Conservation (phyloP, 2,888 invertebrate species). For the Panzeria rudis region DNA sequence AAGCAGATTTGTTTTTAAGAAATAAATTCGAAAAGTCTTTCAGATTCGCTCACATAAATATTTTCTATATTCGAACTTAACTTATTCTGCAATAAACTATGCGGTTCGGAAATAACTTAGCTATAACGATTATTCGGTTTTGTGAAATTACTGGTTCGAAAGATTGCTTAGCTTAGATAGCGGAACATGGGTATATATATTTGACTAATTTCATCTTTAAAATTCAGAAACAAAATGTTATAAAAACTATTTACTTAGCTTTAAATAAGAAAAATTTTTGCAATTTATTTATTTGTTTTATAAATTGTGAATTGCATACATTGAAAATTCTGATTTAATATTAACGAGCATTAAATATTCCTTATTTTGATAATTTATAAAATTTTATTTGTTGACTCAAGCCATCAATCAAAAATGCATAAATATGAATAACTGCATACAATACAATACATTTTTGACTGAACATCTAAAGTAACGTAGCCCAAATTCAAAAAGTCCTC, state of each 20-base stretch:
- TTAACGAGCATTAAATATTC: conserved; percentile 32
- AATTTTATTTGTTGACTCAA: conserved; percentile 15
- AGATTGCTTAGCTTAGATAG: no score
- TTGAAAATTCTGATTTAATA: conserved; percentile 32
- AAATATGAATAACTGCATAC: conserved; percentile 20
- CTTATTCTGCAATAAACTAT: no score
- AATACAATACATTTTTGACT: background rate
- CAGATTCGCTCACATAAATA: no score
- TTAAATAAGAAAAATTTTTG: background rate
- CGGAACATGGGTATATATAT: no score
- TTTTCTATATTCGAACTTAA: no score
- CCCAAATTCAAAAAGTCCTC: background rate
- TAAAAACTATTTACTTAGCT: conserved; percentile 1
- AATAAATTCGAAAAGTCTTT: no score
- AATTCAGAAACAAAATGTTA: no score
- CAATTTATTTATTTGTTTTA: background rate
- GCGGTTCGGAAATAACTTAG: no score
- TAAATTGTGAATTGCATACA: background rate
- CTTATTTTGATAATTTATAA: conserved; percentile 16
- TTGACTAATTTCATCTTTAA: no score
- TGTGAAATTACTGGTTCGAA: no score
- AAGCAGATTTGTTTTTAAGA: no score
- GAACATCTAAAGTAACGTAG: background rate
- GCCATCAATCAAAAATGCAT: background rate
- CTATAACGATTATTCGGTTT: no score